phyloP scores from a whole-genome alignment of 1,140 invertebrate genomes.

The Procambarus clarkii region DNA sequence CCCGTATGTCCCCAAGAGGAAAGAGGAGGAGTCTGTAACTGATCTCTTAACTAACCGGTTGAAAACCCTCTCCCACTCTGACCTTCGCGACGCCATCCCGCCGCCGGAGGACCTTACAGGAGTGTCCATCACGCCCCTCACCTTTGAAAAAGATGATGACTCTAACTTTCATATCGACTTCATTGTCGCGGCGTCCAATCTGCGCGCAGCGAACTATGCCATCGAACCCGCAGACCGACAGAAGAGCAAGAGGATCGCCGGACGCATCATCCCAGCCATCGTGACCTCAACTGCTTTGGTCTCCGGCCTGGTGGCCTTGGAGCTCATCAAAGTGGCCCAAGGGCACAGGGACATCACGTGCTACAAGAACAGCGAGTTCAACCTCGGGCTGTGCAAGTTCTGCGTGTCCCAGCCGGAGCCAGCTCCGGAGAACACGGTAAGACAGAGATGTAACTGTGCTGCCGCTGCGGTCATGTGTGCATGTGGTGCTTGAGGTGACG shows the following conservation, averaged over 20 bases:
- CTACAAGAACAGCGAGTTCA: conserved; percentile 98
- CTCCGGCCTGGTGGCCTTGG: conserved; percentile 93
- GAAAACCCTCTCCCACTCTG: background rate
- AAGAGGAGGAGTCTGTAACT: background rate
- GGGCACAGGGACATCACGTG: conserved; percentile 82
- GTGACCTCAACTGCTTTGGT: conserved; percentile 98
- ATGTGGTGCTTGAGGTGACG: no score
- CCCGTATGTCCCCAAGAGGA: background rate
- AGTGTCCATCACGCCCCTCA: conserved; percentile 85
- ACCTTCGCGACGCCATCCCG: conserved; percentile 77
- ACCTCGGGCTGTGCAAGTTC: conserved; percentile 96
- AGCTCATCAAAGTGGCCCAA: conserved; percentile 91
- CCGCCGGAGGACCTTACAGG: conserved; percentile 46
- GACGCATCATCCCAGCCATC: conserved; percentile 99
- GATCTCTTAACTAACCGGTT: no score
- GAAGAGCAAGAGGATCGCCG: conserved; percentile 88
- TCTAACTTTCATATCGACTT: conserved; percentile 99
- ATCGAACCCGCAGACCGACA: conserved; percentile 95
- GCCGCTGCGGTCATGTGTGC: no score
- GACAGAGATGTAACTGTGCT: conserved; percentile 27
- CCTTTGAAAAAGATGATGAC: conserved; percentile 99
- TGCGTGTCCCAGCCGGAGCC: conserved; percentile 96
- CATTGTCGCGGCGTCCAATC: conserved; percentile 96
- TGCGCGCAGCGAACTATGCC: conserved; percentile 96
- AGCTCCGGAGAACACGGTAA: conserved; percentile 86